Conservation (phyloP, 2,888 invertebrate genomes). For the Stenchaetothrips biformis region DNA sequence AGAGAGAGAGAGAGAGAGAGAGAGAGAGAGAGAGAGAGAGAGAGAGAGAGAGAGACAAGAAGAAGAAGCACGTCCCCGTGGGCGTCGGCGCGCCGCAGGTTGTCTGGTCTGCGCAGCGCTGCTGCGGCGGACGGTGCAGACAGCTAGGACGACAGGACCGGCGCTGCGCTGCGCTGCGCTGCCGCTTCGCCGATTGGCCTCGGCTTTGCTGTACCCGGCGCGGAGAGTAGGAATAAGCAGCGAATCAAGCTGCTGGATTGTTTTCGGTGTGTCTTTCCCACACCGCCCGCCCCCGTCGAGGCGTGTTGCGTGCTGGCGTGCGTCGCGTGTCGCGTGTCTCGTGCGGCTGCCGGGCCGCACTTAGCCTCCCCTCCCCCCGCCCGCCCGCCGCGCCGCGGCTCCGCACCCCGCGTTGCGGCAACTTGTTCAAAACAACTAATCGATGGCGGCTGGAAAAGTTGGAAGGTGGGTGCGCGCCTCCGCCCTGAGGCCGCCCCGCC, state of each 20-base stretch:
- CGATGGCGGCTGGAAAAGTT: constrained; percentile 17
- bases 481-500: too few species aligned
- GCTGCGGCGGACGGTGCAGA: background rate
- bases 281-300: background rate
- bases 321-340: background rate
- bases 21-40: too few species aligned
- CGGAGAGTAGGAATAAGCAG: too few species aligned
- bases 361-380: background rate
- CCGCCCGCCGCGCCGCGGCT: background rate
- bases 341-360: background rate
- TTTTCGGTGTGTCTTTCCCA: background rate
- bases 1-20: too few species aligned
- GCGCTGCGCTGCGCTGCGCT: background rate
- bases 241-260: background rate
- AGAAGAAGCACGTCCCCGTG: too few species aligned
- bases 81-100: background rate
- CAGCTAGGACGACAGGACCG: background rate
- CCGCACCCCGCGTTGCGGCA: background rate
- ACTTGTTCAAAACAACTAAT: constrained; percentile 24
- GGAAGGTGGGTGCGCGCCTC: background rate
- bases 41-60: too few species aligned
- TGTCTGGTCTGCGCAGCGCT: background rate
- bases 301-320: background rate
- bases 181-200: background rate
- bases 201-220: too few species aligned